These are phyloP conservation scores for Lasioglossum marginatum DNA, from an alignment of 2,888 invertebrate genomes.

Conservation along the genomic window DNA sequence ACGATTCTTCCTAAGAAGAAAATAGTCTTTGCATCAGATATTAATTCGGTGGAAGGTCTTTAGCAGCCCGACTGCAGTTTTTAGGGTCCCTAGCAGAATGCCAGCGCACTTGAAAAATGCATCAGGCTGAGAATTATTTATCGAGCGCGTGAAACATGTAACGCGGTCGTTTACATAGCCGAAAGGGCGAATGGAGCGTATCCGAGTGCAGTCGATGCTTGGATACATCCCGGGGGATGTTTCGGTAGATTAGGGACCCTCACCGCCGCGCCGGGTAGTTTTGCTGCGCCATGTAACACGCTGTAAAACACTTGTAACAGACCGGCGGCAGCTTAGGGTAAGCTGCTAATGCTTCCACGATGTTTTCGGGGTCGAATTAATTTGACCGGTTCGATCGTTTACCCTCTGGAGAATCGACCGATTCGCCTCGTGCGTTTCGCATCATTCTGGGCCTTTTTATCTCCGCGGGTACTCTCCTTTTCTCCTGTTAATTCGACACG, in stretches of 20 bases:
- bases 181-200: conserved; percentile 76
- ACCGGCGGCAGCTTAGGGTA: conserved; percentile 77
- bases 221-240: conserved; percentile 80
- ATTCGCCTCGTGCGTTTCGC: conserved; percentile 45
- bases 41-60: not conserved
- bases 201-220: conserved; percentile 73
- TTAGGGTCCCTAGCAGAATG: conserved; percentile 13
- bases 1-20: not conserved
- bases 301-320: conserved; percentile 84
- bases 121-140: conserved; percentile 67
- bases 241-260: conserved; percentile 84
- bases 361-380: conserved; percentile 83
- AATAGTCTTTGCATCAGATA: not conserved
- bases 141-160: conserved; percentile 66
- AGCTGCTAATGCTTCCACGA: conserved; percentile 80
- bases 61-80: not conserved
- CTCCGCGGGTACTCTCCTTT: not conserved
- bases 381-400: conserved; percentile 81
- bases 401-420: conserved; percentile 70
- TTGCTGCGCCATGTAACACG: conserved; percentile 78
- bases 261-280: conserved; percentile 68
- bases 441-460: conserved; percentile 5
- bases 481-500: not conserved
- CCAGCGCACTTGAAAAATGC: conserved; percentile 60
- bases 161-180: conserved; percentile 70